Evolutionary conservation across 23 tunicate species (phyloP).

Genomic region (Corella eumyota): DNA sequence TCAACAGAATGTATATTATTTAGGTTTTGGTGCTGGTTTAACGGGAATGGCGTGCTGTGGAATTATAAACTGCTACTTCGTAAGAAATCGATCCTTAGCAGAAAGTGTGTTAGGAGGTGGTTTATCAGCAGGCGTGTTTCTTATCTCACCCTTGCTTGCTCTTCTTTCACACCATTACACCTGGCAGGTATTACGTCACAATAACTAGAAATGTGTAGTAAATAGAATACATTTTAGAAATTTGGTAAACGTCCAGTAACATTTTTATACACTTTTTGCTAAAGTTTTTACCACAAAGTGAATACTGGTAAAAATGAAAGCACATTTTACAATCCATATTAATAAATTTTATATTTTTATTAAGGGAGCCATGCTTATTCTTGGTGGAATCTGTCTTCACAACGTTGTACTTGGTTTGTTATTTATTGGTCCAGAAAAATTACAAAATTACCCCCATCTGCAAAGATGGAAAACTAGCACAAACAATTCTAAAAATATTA

Average conservation of each 20-base stretch:
- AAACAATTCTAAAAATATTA: neutral
- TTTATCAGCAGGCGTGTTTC: conserved; percentile 3
- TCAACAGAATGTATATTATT: too few species aligned
- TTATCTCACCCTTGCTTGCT: neutral
- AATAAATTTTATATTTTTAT: neutral
- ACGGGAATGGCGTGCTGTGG: neutral
- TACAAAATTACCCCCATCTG: conserved; percentile 4
- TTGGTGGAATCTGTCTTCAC: conserved; percentile 10
- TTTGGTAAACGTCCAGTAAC: neutral
- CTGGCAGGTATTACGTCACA: conserved; percentile 10
- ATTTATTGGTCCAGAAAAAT: neutral
- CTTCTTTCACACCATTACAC: neutral
- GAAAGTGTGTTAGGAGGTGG: conserved; percentile 15
- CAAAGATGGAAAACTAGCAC: neutral
- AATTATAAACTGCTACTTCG: conserved; percentile 4
- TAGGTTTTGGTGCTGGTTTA: conserved; percentile 15
- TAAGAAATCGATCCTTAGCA: conserved; percentile 5
- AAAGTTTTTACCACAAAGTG: too few species aligned
- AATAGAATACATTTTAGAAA: neutral
- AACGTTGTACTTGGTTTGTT: neutral
- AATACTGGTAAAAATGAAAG: too few species aligned
- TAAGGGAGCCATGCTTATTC: conserved; percentile 14
- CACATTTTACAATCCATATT: neutral
- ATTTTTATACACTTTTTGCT: neutral
- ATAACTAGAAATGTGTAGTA: neutral